phyloP scores from a whole-genome alignment of 2,113 vertebrate species.

The Siniperca knerii region DNA sequence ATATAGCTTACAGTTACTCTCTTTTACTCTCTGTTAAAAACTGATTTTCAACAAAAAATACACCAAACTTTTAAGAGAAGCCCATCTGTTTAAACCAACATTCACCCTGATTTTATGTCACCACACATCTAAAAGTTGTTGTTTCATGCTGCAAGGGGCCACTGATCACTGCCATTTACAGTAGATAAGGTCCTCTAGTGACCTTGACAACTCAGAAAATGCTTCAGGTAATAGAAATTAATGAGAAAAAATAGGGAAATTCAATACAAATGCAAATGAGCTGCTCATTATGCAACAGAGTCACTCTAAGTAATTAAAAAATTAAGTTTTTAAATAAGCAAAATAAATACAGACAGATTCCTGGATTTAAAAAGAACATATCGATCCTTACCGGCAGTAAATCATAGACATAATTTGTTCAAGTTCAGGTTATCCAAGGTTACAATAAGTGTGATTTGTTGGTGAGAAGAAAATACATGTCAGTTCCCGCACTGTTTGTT shows the following conservation, averaged over 20 bases:
- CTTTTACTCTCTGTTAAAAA: too few species aligned
- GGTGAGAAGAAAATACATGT: not conserved
- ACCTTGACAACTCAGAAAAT: not conserved
- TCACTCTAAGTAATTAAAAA: slow-evolving; percentile 5
- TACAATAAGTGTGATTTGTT: not conserved
- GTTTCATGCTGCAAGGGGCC: not conserved
- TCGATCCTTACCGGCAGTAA: not conserved
- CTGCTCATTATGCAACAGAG: not conserved
- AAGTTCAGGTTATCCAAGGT: not conserved
- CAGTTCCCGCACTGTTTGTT: not conserved
- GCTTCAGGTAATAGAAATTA: not conserved
- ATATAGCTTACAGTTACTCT: not conserved
- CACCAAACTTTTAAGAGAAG: not conserved
- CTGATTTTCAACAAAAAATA: not conserved
- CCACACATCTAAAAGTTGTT: not conserved
- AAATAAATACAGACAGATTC: slow-evolving; percentile 4
- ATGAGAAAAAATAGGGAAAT: not conserved
- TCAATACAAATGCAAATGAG: slow-evolving; percentile 16
- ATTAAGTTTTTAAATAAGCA: not conserved
- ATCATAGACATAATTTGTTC: not conserved
- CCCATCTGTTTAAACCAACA: not conserved
- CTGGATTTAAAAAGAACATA: not conserved
- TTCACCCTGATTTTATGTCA: not conserved
- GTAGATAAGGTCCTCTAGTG: not conserved
- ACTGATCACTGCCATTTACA: not conserved